Conservation (phyloP, 2,113 vertebrate species). For the Spheniscus mendiculus region DNA sequence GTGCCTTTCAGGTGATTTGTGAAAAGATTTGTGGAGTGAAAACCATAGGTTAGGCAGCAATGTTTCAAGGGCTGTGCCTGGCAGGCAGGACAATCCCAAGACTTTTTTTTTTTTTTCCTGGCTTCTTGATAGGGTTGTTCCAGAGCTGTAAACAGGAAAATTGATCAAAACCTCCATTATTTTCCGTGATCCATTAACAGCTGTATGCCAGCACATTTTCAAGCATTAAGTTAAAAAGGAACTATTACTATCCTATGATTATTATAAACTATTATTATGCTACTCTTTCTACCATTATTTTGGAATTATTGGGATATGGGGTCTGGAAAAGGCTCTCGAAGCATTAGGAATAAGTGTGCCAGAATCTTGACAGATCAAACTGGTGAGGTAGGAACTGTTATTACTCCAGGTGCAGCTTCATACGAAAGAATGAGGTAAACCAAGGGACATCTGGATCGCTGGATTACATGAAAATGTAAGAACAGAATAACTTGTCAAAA, state of each 20-base stretch:
- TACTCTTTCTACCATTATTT: not conserved
- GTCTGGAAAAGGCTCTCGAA: not conserved
- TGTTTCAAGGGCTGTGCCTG: not conserved
- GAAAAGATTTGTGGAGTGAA: not conserved
- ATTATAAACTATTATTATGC: not conserved
- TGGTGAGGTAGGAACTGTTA: not conserved
- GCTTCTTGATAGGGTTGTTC: not conserved
- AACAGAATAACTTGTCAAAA: not conserved
- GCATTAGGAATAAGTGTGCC: not conserved
- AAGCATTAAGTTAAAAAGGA: not conserved
- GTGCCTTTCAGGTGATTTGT: not conserved
- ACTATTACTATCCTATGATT: not conserved
- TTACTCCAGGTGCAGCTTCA: not conserved
- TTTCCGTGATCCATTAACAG: not conserved
- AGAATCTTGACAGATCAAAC: not conserved
- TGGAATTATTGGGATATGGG: not conserved
- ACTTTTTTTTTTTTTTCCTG: not conserved
- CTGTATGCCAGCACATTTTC: not conserved
- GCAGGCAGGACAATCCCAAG: not conserved
- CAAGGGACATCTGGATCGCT: not conserved
- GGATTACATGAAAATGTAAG: not conserved
- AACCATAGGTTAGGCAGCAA: not conserved
- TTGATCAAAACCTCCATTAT: not conserved
- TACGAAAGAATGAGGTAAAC: not conserved
- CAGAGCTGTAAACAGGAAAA: not conserved